phyloP scores from a whole-genome alignment of 2,797 vertebrate genomes.

The Catharus ustulatus region DNA sequence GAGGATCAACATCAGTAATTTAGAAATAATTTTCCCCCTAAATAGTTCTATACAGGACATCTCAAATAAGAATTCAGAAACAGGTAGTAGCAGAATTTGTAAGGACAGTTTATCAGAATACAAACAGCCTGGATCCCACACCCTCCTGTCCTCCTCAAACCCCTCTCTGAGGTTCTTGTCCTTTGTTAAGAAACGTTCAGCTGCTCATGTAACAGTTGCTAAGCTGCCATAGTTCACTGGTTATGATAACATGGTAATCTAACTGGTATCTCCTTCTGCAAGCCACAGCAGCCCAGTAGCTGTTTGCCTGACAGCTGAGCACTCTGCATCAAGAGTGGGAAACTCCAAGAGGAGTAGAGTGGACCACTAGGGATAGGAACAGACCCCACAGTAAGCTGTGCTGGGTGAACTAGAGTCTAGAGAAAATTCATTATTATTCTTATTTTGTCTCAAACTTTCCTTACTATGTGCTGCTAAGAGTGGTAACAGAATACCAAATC shows the following conservation, averaged over 20 bases:
- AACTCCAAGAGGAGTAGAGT: not conserved
- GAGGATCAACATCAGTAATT: not conserved
- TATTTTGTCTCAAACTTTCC: not conserved
- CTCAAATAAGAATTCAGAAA: not conserved
- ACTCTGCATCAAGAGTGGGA: not conserved
- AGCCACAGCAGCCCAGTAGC: not conserved
- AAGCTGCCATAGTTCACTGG: not conserved
- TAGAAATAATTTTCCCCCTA: not conserved
- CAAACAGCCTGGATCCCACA: not conserved
- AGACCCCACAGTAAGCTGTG: not conserved
- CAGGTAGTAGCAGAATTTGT: not conserved
- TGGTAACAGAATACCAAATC: not conserved
- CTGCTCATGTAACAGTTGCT: not conserved
- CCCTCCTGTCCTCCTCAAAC: not conserved
- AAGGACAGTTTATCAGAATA: not conserved
- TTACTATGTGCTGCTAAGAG: not conserved
- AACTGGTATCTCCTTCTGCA: not conserved
- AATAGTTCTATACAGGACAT: not conserved
- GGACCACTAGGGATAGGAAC: not conserved
- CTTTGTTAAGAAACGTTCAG: not conserved
- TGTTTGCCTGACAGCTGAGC: not conserved
- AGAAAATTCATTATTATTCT: not conserved
- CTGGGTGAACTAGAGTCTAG: not conserved
- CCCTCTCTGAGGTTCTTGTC: not conserved
- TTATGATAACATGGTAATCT: not conserved